Evolutionary conservation across 2,888 invertebrate genomes (phyloP), one percentile per base, ranked within the genome.

Genomic region (Cryptops parisi): DNA sequence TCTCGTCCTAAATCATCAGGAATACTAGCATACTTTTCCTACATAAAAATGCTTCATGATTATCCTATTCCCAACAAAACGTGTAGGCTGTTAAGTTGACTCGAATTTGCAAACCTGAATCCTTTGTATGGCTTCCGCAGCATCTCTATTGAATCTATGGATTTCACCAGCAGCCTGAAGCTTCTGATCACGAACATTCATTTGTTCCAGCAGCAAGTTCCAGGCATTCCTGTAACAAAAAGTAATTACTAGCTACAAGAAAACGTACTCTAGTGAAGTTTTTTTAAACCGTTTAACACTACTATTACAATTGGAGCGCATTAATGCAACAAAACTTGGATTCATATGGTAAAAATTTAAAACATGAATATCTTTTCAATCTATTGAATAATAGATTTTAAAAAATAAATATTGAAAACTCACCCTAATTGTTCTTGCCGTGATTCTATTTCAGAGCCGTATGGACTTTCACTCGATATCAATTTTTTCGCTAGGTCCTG

Each of bases 61-160:
- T n/a, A n/a, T n/a, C n/a, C n/a, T n/a, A n/a, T n/a, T n/a, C n/a
- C n/a, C n/a, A n/a, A n/a, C n/a, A n/a, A n/a, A n/a, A n/a, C n/a
- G n/a, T n/a, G n/a, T n/a, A n/a, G n/a, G n/a, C n/a, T n/a, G n/a
- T n/a, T n/a, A n/a, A n/a, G n/a, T n/a, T n/a, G n/a, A 19, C 47
- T 56, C 9, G 24, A 33, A 56, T 44, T 15, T 4, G 55, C 23
- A 22, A 22, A 46, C 57, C 43, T 85, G 87, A 40, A 90, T 91
- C 23, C 94, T 76, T 40, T 86, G 82, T 6, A 90, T 70, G 1
- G 91, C 84, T 65, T 96, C 94, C 22, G 84, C 87, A 1, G 87
- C 90, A 70, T 96, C 96, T 52, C 94, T 80, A 72, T 97, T 96
- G 77, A 94, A 97, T 53, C 93, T 79, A 70, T 97, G 97, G 60